These are phyloP conservation scores for Porphyrio hochstetteri DNA, from an alignment of 2,113 vertebrate genomes.

Conservation along the genomic window DNA sequence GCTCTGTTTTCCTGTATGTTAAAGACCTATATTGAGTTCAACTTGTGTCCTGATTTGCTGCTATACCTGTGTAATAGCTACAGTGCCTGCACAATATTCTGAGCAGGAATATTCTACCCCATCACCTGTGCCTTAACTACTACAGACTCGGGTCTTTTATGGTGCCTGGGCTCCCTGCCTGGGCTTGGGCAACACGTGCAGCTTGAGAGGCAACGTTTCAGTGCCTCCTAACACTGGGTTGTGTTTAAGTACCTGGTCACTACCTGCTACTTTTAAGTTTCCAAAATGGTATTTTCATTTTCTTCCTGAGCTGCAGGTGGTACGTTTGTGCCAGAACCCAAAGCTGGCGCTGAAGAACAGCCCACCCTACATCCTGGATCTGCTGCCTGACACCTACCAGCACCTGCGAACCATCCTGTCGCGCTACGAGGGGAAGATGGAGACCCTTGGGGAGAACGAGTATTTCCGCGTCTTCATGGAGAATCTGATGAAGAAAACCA, in stretches of 20 bases:
- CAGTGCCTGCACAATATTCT: not conserved
- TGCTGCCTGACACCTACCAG: constrained; percentile 97
- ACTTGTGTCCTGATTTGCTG: not conserved
- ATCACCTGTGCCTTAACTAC: not conserved
- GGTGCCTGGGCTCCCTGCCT: not conserved
- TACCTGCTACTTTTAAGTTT: not conserved
- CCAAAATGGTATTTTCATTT: not conserved
- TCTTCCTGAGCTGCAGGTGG: constrained; percentile 80
- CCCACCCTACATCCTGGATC: constrained; percentile 96
- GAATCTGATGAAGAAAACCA: constrained; percentile 97
- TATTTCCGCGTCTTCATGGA: constrained; percentile 99
- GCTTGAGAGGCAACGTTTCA: fast-evolving
- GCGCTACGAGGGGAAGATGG: constrained; percentile 98
- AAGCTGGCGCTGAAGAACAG: constrained; percentile 98
- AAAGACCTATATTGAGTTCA: not conserved
- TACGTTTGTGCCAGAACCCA: constrained; percentile 95
- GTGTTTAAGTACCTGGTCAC: fast-evolving
- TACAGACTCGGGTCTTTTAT: not conserved
- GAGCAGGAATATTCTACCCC: not conserved
- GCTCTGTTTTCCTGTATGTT: not conserved
- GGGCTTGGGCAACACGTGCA: fast-evolving
- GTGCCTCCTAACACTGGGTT: fast-evolving
- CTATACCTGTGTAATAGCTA: not conserved
- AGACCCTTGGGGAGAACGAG: constrained; percentile 94
- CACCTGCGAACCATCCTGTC: constrained; percentile 93